Evolutionary conservation across 2,113 vertebrate species (phyloP), one percentile per base, ranked within the genome.

Genomic region (Ciconia maguari): DNA sequence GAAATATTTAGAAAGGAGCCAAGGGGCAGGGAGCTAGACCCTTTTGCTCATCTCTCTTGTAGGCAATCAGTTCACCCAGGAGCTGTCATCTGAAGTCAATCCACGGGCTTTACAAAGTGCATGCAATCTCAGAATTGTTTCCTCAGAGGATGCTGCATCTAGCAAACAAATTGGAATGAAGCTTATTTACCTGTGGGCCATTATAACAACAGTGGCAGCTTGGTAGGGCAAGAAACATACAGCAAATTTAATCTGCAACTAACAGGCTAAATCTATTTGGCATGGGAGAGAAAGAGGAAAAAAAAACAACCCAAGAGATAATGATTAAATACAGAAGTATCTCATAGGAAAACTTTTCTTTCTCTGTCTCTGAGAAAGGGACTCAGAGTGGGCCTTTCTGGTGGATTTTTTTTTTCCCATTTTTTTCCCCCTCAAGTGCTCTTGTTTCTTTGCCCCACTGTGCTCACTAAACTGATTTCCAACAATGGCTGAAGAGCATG

Each of bases 71-170:
- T 85, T 93, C 55, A 93, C 64, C 25, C 44, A 81, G 81, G 38
- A 91, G 25, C 41, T 94, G 78, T 90, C 72, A 93, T 87, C 58
- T 89, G 44, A 83, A 94, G 71, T 93, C 74, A 94, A 94, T 91
- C 44, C n/a, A 83, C 69, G 83, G 74, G 44, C 66, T 95, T 90
- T 92, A 64, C n/a, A 72, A 91, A 92, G 55, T 52, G 44, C 58
- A 68, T 75, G 32, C 75, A 91, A 58, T 71, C 70, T 94, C 86
- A 66, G 75, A 84, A 94, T 89, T 91, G 75, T 90, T 83, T 96
- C 36, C 70, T 87, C 46, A 72, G 66, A 76, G 77, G 46, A 86
- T 70, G 64, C 41, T 81, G 60, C 68, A 89, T 92, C 74, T 83
- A 91, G 68, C 76, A 96, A 92, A 90, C 68, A 91, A 88, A 88